A percentile compares a stretch with the other conserved stretches of the same genome.
These are phyloP conservation scores for Hycleus cichorii DNA, from an alignment of 1,140 invertebrate species.

Conservation along the genomic window DNA sequence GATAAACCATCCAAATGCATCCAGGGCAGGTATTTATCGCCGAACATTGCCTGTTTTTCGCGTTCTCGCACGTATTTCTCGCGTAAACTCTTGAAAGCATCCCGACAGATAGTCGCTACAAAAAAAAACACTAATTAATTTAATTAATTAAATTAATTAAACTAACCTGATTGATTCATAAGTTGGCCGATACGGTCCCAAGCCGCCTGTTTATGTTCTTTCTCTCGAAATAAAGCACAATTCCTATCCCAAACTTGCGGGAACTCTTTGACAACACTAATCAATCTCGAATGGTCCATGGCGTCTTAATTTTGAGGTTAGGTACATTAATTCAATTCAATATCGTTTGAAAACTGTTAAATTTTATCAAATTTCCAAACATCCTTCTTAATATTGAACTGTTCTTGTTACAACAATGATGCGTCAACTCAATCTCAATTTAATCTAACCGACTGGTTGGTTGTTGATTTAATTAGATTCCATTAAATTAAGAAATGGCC, in stretches of 20 bases:
- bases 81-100: conserved; percentile 23
- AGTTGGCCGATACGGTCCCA: conserved; percentile 20
- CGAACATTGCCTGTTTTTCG: conserved; percentile 18
- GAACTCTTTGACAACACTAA: conserved; percentile 18
- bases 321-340: not conserved
- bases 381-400: no score
- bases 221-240: conserved; percentile 20
- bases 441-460: no score
- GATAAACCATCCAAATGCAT: conserved; percentile 16
- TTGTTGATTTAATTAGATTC: conserved; percentile 11
- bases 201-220: conserved; percentile 20
- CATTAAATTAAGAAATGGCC: conserved; percentile 14
- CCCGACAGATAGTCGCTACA: conserved; percentile 16
- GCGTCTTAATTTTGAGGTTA: conserved; percentile 13
- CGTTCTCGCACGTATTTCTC: conserved; percentile 29
- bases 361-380: not conserved
- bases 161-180: conserved; percentile 22
- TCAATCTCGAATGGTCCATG: conserved; percentile 19
- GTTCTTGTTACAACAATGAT: no score
- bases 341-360: not conserved
- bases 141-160: conserved; percentile 10
- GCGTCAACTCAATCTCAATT: no score
- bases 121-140: not conserved
- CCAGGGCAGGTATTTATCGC: conserved; percentile 18
- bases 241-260: conserved; percentile 26